Base-by-base conservation (phyloP, 2,113 vertebrate genomes). In the Myotis davidii region DNA sequence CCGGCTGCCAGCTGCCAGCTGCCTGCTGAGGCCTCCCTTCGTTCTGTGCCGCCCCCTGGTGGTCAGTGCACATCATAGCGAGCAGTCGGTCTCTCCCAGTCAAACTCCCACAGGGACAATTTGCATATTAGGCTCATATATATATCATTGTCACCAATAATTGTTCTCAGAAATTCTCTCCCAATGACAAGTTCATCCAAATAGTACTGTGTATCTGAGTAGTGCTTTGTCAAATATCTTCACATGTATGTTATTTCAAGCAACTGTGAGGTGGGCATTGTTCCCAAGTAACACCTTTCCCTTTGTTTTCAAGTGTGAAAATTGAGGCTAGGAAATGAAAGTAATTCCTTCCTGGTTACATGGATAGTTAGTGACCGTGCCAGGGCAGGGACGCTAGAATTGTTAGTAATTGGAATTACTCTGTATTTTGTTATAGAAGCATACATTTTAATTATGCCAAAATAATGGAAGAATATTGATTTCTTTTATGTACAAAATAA, bases 361-460 rank as follows among this genome's bases (percentile, higher is more conserved):
- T 3, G 48, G 65, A 17, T 59, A 27, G 27, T 65, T 34, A 91
- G 14, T 21, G 37, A 23, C 45, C 20, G 79, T 25, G 17, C 29
- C n/a, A 20, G 32, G 45, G 25, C 21, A 34, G 17, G 17, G n/a
- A 48, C 56, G 32, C 32, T 64, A 16, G 9, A 14, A 6, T 79
- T 83, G 37, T 90, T 61, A 59, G 61, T 89, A 61, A 45, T 9
- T 91, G 64, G 42, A 86, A 70, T 97, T 39, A 88, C 2, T 88
- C 29, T 65, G 84, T 88, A 76, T 84, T 96, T 96, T 59, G 27
- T 91, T 91, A 39, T 39, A 27, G 48, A 88, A 81, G 23, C 9
- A n/a, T 64, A 61, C 39, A 27, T 90, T 94, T 65, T 77, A 82
- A 82, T 37, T 70, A 69, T 78, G 81, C 70, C 42, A 61, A 72